These are phyloP conservation scores for Onychomys arenicola DNA, from an alignment of 2,797 vertebrate species.

Conservation along the genomic window DNA sequence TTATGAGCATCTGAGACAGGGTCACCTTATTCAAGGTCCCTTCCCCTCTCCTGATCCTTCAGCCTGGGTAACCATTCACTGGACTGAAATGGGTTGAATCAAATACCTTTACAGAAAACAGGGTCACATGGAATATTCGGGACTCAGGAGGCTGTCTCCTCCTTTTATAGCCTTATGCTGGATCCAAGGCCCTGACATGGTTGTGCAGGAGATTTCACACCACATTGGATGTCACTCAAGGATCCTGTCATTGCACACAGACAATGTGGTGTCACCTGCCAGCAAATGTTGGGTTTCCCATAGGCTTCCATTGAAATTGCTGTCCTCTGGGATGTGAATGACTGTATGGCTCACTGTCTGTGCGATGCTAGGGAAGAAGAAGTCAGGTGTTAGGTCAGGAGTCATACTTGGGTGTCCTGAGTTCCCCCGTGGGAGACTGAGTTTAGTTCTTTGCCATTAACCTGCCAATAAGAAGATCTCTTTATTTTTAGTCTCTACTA, in stretches of 20 bases:
- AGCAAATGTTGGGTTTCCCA: constrained; percentile 7
- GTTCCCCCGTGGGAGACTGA: neutral
- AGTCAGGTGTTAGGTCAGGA: neutral
- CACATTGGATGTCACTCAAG: neutral
- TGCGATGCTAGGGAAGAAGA: neutral
- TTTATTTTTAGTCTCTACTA: neutral
- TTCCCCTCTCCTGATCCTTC: too few relatives aligned
- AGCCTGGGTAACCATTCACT: neutral
- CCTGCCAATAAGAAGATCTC: neutral
- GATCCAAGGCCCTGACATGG: neutral
- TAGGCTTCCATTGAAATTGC: neutral
- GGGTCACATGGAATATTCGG: neutral
- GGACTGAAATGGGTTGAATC: neutral
- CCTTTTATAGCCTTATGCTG: neutral
- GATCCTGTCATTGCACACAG: neutral
- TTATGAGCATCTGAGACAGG: neutral
- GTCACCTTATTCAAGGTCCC: neutral
- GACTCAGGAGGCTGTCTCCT: neutral
- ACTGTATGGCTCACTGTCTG: neutral
- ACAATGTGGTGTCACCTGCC: neutral
- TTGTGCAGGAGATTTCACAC: neutral
- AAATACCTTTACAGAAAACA: neutral
- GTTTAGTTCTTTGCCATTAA: neutral
- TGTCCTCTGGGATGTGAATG: constrained; percentile 25
- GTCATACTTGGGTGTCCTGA: neutral